These are phyloP conservation scores for Limnephilus marmoratus DNA, from an alignment of 2,888 invertebrate species.

Conservation along the genomic window DNA sequence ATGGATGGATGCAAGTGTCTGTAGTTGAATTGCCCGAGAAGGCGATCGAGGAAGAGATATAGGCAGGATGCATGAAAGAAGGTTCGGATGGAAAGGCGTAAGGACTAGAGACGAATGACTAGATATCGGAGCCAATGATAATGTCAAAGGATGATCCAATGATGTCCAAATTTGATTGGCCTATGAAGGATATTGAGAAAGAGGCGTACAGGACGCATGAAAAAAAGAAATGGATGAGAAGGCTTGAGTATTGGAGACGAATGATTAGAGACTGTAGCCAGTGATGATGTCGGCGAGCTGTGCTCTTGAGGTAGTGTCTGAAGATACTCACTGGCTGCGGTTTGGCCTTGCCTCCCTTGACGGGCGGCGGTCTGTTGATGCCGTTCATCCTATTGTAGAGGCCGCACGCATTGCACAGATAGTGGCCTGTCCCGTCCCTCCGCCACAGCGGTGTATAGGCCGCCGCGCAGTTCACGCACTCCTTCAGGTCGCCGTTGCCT, in stretches of 20 bases:
- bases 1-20: too few relatives aligned
- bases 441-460: slow-evolving; percentile 89
- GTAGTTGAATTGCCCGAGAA: too few relatives aligned
- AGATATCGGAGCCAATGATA: too few relatives aligned
- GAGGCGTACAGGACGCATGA: too few relatives aligned
- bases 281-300: neutral
- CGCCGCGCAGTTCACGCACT: slow-evolving; percentile 83
- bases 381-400: slow-evolving; percentile 80
- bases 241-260: too few relatives aligned
- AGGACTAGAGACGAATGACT: neutral
- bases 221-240: too few relatives aligned
- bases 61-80: too few relatives aligned
- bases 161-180: too few relatives aligned
- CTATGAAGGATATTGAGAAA: too few relatives aligned
- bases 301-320: neutral
- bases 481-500: slow-evolving; percentile 80
- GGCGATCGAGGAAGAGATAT: too few relatives aligned
- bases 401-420: slow-evolving; percentile 91
- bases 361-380: slow-evolving; percentile 86
- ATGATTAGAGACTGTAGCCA: neutral
- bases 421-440: slow-evolving; percentile 90
- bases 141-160: too few relatives aligned
- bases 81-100: neutral
- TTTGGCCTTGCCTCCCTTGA: slow-evolving; percentile 82
- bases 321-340: slow-evolving; percentile 76